Percentiles rank a stretch among this genome's conserved stretches.
Conservation (phyloP, 1,140 invertebrate species). For the Heliconius congener region DNA sequence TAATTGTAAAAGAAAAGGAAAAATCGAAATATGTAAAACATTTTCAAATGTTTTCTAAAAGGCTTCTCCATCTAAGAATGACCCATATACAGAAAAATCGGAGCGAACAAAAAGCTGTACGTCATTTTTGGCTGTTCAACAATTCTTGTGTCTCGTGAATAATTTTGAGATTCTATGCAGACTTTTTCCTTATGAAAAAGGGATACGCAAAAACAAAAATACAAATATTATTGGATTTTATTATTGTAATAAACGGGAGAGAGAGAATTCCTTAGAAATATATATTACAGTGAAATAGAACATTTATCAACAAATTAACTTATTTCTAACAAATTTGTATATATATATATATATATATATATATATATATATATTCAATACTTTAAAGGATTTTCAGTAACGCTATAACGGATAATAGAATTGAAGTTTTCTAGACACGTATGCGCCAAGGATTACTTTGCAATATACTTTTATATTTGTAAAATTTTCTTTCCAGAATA, state of each 20-base stretch:
- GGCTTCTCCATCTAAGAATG: neutral
- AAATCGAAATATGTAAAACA: too few species aligned
- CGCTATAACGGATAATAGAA: neutral
- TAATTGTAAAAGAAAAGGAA: neutral
- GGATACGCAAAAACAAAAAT: neutral
- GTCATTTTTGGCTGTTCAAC: constrained; percentile 20
- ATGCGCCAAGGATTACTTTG: constrained; percentile 4
- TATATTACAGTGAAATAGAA: too few species aligned
- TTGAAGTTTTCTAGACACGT: constrained; percentile 6
- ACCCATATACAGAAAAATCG: constrained; percentile 26
- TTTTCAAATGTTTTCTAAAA: neutral
- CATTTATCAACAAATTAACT: too few species aligned
- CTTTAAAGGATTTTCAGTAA: neutral
- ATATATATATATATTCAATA: neutral
- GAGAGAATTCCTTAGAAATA: too few species aligned
- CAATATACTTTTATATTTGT: constrained; percentile 5
- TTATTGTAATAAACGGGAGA: neutral
- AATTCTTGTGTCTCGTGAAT: constrained; percentile 25
- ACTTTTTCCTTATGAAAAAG: constrained; percentile 16
- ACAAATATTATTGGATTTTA: neutral
- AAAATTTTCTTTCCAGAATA: neutral
- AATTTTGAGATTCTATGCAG: constrained; percentile 19
- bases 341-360: too few species aligned
- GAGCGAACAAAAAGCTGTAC: constrained; percentile 27
- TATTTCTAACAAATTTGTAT: too few species aligned